A percentile compares a stretch with the other conserved stretches of the same genome.
phyloP scores from a whole-genome alignment of 2,797 vertebrate genomes.

The Jordanella pulchra region DNA sequence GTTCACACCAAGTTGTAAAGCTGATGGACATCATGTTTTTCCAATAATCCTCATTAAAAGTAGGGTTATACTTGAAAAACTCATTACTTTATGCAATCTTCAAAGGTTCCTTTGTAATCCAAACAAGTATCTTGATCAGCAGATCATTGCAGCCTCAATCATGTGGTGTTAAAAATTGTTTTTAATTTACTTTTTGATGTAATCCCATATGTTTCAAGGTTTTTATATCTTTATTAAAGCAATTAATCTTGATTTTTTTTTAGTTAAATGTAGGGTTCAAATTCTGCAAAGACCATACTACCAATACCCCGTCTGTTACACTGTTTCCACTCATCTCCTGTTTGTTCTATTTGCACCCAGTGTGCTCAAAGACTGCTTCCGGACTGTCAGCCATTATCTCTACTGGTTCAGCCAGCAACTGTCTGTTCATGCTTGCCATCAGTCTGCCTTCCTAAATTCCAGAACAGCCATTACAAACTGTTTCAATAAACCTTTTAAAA shows the following conservation, averaged over 20 bases:
- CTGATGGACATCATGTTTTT: slow-evolving; percentile 8
- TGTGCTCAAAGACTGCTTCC: too few species aligned
- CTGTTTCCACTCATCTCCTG: too few species aligned
- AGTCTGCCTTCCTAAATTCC: too few species aligned
- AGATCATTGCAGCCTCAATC: neutral
- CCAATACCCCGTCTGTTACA: too few species aligned
- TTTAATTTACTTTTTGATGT: slow-evolving; percentile 4
- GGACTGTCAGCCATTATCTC: too few species aligned
- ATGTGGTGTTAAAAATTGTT: neutral
- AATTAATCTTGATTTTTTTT: slow-evolving; percentile 3
- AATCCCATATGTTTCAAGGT: neutral
- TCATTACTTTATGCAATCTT: neutral
- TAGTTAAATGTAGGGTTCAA: neutral
- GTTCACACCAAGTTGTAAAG: slow-evolving; percentile 11
- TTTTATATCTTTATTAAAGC: neutral
- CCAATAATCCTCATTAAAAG: slow-evolving; percentile 25
- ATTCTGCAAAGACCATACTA: neutral
- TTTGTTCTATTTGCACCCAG: too few species aligned
- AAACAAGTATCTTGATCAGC: neutral
- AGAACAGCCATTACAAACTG: too few species aligned
- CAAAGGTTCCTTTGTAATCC: slow-evolving; percentile 23
- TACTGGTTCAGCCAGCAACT: too few species aligned
- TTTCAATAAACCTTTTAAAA: too few species aligned
- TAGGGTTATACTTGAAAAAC: slow-evolving; percentile 12
- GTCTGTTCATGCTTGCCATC: too few species aligned